phyloP scores from a whole-genome alignment of 2,888 invertebrate genomes.

The Stenoptilia bipunctidactyla region DNA sequence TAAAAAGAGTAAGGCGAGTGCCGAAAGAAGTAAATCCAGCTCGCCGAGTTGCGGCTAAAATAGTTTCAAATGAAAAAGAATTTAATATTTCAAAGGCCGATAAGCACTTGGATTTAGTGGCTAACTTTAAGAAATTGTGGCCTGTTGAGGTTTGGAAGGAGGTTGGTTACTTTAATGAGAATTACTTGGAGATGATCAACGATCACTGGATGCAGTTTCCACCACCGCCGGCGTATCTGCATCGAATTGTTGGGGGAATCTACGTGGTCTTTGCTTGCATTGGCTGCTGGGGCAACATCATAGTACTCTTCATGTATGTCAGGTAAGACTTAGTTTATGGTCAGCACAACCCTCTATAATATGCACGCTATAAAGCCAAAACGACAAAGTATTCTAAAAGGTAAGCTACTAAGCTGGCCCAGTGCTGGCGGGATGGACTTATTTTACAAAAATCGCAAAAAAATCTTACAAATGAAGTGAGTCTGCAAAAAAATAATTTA shows the following conservation, averaged over 20 bases:
- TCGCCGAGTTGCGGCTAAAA: neutral
- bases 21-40: slow-evolving; percentile 2
- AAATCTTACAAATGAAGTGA: too few relatives aligned
- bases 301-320: slow-evolving; percentile 79
- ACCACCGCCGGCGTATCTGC: slow-evolving; percentile 70
- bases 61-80: neutral
- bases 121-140: slow-evolving; percentile 46
- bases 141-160: slow-evolving; percentile 62
- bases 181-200: slow-evolving; percentile 73
- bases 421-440: too few relatives aligned
- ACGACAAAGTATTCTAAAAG: too few relatives aligned
- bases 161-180: slow-evolving; percentile 68
- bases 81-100: slow-evolving; percentile 22
- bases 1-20: slow-evolving; percentile 6
- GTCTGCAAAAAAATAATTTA: too few relatives aligned
- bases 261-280: slow-evolving; percentile 74
- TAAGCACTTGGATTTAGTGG: slow-evolving; percentile 33
- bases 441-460: too few relatives aligned
- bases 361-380: too few relatives aligned
- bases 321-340: slow-evolving; percentile 63
- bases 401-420: too few relatives aligned
- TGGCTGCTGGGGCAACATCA: slow-evolving; percentile 78
- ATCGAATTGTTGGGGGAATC: slow-evolving; percentile 72
- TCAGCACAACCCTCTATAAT: too few relatives aligned
- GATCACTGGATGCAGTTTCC: slow-evolving; percentile 79